Percentiles rank a stretch among this genome's conserved stretches.
These are phyloP conservation scores for Tenebrio molitor DNA, from an alignment of 1,140 invertebrate species.

Conservation along the genomic window DNA sequence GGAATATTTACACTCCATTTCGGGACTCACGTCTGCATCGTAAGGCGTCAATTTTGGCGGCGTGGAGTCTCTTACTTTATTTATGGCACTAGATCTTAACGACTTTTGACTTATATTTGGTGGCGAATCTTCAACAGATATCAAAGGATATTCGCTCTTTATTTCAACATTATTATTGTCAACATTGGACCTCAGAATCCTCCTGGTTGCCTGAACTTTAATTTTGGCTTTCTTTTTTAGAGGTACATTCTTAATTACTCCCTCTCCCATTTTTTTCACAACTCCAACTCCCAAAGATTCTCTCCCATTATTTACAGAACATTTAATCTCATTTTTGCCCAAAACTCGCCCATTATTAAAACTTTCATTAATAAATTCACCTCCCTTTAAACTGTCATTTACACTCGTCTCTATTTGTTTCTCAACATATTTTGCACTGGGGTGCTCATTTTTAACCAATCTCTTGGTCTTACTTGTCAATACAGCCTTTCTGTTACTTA, in stretches of 20 bases:
- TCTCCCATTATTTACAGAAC: neutral
- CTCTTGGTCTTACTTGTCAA: too few relatives aligned
- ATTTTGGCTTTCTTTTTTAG: neutral
- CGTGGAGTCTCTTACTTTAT: neutral
- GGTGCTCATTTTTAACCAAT: too few relatives aligned
- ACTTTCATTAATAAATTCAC: too few relatives aligned
- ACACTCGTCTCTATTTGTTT: too few relatives aligned
- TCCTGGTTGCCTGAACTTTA: neutral
- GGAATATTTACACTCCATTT: too few relatives aligned
- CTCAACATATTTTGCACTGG: too few relatives aligned
- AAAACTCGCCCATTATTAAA: too few relatives aligned
- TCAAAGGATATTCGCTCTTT: neutral
- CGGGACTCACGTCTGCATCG: neutral
- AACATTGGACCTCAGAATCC: conserved; percentile 1
- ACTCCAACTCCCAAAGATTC: neutral
- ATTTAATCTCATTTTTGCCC: too few relatives aligned
- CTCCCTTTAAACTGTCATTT: too few relatives aligned
- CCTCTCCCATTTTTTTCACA: neutral
- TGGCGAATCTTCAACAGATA: neutral
- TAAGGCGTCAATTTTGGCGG: neutral
- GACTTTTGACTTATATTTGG: too few relatives aligned
- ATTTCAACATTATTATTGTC: neutral
- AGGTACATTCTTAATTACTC: neutral
- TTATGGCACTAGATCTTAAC: neutral
- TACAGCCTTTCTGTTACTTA: too few relatives aligned